These are phyloP conservation scores for Nephrotoma appendiculata DNA, from an alignment of 2,888 invertebrate species.

Conservation along the genomic window DNA sequence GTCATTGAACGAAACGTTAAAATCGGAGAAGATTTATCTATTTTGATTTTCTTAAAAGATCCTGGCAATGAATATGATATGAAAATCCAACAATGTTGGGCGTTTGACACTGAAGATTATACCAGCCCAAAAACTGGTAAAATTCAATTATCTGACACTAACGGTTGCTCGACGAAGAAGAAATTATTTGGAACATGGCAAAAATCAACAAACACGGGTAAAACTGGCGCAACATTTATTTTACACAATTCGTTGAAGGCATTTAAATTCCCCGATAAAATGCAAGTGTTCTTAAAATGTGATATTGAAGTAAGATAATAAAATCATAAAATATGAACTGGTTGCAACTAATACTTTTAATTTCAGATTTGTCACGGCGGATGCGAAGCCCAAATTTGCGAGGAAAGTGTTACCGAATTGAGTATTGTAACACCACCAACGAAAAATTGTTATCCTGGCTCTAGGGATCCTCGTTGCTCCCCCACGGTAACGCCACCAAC, in stretches of 20 bases:
- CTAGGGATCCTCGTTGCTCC: constrained; percentile 20
- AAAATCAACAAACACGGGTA: constrained; percentile 41
- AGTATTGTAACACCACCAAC: constrained; percentile 13
- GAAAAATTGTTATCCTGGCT: constrained; percentile 20
- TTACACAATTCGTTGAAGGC: constrained; percentile 54
- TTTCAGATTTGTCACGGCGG: constrained; percentile 20
- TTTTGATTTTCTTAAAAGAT: constrained; percentile 54
- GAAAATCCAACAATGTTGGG: constrained; percentile 58
- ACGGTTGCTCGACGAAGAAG: constrained; percentile 50
- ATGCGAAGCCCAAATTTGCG: constrained; percentile 20
- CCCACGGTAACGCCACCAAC: constrained; percentile 12
- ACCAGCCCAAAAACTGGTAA: constrained; percentile 40
- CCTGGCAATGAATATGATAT: constrained; percentile 46
- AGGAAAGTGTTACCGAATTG: constrained; percentile 13
- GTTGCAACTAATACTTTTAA: constrained; percentile 3
- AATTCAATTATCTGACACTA: constrained; percentile 48
- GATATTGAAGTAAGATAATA: constrained; percentile 46
- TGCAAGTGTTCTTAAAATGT: constrained; percentile 56
- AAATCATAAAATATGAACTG: neutral
- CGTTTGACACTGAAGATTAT: constrained; percentile 49
- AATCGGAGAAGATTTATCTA: constrained; percentile 54
- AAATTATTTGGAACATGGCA: constrained; percentile 51
- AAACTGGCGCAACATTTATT: constrained; percentile 45
- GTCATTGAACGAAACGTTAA: constrained; percentile 47
- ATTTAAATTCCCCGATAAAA: constrained; percentile 59